Percentiles rank a stretch among this genome's conserved stretches.
These are phyloP conservation scores for Megalonaias nervosa DNA, from an alignment of 1,140 invertebrate species.

Conservation along the genomic window DNA sequence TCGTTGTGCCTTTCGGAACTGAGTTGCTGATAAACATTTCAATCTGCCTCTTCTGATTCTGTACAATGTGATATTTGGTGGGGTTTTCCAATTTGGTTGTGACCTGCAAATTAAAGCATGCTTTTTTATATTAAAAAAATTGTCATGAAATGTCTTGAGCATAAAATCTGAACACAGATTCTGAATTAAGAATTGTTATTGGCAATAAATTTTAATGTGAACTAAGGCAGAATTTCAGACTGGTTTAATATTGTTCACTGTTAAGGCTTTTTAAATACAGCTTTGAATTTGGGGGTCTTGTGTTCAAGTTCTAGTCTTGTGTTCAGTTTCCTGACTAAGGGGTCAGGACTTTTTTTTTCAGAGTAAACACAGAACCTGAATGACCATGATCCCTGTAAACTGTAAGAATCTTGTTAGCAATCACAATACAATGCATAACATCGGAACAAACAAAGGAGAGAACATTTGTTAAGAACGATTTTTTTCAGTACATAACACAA, in stretches of 20 bases:
- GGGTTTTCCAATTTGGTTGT: slow-evolving; percentile 90
- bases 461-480: too few relatives aligned
- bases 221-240: background rate
- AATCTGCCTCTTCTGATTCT: slow-evolving; percentile 91
- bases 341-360: too few relatives aligned
- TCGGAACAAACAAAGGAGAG: too few relatives aligned
- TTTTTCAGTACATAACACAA: too few relatives aligned
- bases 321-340: too few relatives aligned
- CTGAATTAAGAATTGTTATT: background rate
- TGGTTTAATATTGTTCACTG: background rate
- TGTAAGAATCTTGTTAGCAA: too few relatives aligned
- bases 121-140: background rate
- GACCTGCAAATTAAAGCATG: slow-evolving; percentile 55
- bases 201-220: background rate
- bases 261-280: too few relatives aligned
- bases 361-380: too few relatives aligned
- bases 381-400: too few relatives aligned
- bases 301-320: too few relatives aligned
- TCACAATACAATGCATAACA: too few relatives aligned
- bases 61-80: slow-evolving; percentile 90
- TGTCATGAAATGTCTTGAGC: background rate
- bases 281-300: too few relatives aligned
- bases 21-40: slow-evolving; percentile 81
- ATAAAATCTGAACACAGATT: background rate
- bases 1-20: slow-evolving; percentile 71